Base-by-base conservation (phyloP, 1,140 invertebrate genomes). In the Drosophila arawakana region DNA sequence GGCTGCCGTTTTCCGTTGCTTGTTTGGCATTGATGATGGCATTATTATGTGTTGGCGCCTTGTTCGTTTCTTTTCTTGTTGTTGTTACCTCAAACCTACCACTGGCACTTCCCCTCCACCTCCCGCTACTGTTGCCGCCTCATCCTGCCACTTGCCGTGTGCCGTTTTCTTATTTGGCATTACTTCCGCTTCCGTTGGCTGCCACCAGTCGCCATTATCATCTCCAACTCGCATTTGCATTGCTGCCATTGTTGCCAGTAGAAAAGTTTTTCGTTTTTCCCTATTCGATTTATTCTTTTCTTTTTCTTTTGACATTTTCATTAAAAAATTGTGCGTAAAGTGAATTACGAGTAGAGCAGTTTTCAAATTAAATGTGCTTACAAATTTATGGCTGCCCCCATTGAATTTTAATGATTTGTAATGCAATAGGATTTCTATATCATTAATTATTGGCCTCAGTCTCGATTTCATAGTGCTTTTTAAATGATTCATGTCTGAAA, bases 21-120 rank as follows among this genome's bases (percentile, higher is more conserved):
- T 75, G 47, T 72, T 79, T 67, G 59, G 74, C 74, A 83, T 78
- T 76, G 80, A 88, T 88, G 83, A 79, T 83, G 77, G 69, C 77
- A 89, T 86, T 88, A 83, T 89, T 89, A 89, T 86, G 84, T 89
- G 84, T 88, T 79, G 83, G 69, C 84, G 84, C 79, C 76, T 71
- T 73, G 61, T 73, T 71, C 70, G 50, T 79, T 80, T 71, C 61
- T 70, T 61, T 68, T 37, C 30, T 61, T 54, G 50, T 61, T 66
- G 59, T 34, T 43, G 73, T 5, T 63, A 50, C 55, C 60, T 34
- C 57, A 30, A 49, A 46, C 59, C 35, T 25, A 25, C 4, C 2
- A 4, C 0, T 15, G 15, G 15, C 25, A 30, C 25, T 39, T 3
- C 39, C 52, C 43, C 55, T 76, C 34, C 68, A 25, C 66, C 49